Evolutionary conservation across 1,140 invertebrate species (phyloP).

Genomic region (Pachyrhynchus sulphureomaculatus): DNA sequence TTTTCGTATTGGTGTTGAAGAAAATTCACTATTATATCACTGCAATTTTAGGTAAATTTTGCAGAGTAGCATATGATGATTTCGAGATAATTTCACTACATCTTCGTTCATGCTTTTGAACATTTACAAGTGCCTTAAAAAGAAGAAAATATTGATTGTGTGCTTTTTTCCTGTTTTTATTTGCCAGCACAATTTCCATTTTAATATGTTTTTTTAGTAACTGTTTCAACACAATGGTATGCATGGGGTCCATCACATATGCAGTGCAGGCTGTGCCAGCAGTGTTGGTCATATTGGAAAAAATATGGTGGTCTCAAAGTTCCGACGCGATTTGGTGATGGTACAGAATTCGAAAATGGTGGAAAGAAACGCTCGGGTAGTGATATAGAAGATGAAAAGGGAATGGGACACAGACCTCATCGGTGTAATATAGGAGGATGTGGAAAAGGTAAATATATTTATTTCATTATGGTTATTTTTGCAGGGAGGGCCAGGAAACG

Average conservation of each 20-base stretch:
- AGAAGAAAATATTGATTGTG: no score
- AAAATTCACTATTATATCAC: no score
- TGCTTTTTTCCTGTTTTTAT: no score
- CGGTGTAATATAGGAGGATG: constrained; percentile 87
- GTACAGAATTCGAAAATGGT: constrained; percentile 57
- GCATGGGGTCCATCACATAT: constrained; percentile 89
- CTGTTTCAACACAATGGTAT: constrained; percentile 89
- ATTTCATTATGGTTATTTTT: neutral
- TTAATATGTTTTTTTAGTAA: constrained; percentile 59
- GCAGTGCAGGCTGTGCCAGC: constrained; percentile 87
- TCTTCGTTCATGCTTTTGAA: no score
- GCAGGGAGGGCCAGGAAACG: no score
- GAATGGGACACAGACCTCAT: constrained; percentile 73
- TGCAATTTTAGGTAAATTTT: no score
- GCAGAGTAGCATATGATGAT: no score
- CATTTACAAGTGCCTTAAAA: no score
- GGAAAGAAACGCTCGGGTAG: constrained; percentile 59
- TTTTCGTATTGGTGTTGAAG: no score
- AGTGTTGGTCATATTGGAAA: constrained; percentile 98
- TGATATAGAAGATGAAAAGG: constrained; percentile 54
- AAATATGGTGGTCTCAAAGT: constrained; percentile 94
- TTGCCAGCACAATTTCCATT: no score
- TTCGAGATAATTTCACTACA: no score
- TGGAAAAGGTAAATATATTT: constrained; percentile 61
- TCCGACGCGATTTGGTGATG: constrained; percentile 61